Percentiles rank a stretch among this genome's conserved stretches.
Evolutionary conservation across 2,797 vertebrate genomes (phyloP).

Genomic region (Dromococcyx pavoninus): DNA sequence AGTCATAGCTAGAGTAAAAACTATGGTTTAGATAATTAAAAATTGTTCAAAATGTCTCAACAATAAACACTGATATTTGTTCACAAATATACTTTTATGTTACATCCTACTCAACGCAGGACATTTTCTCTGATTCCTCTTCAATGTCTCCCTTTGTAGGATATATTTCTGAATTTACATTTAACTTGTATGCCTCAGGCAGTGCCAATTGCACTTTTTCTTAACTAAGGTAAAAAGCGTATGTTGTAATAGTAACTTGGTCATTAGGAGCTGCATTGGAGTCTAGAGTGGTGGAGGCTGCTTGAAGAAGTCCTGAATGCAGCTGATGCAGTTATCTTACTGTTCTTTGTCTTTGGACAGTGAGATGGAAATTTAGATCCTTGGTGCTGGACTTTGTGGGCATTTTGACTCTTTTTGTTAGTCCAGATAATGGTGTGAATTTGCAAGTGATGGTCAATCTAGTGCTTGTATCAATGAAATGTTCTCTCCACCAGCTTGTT

Average conservation of each 20-base stretch:
- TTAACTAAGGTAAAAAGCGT: neutral
- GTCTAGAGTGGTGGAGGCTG: neutral
- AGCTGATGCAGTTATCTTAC: neutral
- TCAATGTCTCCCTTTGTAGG: neutral
- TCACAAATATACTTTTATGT: neutral
- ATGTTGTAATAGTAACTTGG: neutral
- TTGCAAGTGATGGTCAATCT: neutral
- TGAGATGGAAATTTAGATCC: neutral
- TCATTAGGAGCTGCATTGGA: neutral
- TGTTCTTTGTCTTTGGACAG: neutral
- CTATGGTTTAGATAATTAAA: conserved; percentile 35
- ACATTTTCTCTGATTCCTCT: neutral
- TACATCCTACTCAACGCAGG: neutral
- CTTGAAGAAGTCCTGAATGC: neutral
- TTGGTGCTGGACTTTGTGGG: neutral
- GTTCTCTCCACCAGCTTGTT: neutral
- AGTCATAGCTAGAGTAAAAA: neutral
- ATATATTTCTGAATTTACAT: neutral
- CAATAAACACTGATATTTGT: neutral
- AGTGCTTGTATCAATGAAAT: neutral
- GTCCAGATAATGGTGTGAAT: neutral
- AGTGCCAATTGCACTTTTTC: neutral
- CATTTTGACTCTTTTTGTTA: neutral
- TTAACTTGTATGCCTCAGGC: neutral
- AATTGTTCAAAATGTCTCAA: neutral